Conservation (phyloP, 2,888 invertebrate genomes). For the Sylvicola cinctus region DNA sequence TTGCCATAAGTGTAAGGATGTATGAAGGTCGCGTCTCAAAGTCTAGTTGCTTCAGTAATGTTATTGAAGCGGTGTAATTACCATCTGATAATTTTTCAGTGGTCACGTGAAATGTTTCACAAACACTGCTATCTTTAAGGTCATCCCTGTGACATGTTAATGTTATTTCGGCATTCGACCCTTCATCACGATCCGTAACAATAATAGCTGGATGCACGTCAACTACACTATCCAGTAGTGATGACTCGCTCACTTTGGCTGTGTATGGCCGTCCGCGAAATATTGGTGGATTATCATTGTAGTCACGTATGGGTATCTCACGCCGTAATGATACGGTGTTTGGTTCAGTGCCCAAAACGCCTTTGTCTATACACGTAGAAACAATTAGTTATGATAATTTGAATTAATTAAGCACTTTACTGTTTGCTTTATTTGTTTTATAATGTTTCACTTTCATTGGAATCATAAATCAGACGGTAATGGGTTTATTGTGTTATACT, state of each 20-base stretch:
- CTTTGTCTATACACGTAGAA: conserved; percentile 34
- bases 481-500: no score
- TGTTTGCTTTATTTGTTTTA: neutral
- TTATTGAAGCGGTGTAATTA: conserved; percentile 45
- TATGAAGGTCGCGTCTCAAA: conserved; percentile 58
- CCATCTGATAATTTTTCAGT: conserved; percentile 45
- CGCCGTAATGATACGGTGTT: conserved; percentile 59
- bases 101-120: conserved; percentile 42
- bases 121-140: conserved; percentile 39
- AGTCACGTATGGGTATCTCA: conserved; percentile 55
- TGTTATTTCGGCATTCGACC: conserved; percentile 45
- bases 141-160: conserved; percentile 30
- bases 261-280: conserved; percentile 56
- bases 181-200: conserved; percentile 52
- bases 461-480: neutral
- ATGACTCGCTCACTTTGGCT: conserved; percentile 46
- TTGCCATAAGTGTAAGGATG: conserved; percentile 43
- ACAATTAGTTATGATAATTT: neutral
- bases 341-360: conserved; percentile 45
- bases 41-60: conserved; percentile 44
- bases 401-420: neutral
- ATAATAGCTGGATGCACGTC: conserved; percentile 35
- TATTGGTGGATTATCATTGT: conserved; percentile 60
- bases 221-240: conserved; percentile 39
- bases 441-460: conserved; percentile 1